Evolutionary conservation across 2,113 vertebrate species (phyloP).

Genomic region (Mobula birostris): DNA sequence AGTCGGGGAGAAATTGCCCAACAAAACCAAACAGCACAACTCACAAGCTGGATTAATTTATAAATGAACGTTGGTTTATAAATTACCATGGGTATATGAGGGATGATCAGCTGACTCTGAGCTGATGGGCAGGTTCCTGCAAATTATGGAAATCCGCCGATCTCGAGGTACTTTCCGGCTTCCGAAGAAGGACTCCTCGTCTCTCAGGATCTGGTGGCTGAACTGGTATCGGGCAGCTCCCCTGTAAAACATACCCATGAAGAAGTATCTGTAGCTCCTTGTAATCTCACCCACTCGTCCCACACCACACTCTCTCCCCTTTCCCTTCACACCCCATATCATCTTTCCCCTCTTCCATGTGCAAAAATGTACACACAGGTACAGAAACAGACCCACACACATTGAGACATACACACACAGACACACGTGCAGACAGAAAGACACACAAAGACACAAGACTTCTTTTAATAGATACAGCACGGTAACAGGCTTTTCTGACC

Average conservation of each 20-base stretch:
- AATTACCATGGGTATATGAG: neutral
- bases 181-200: slow-evolving; percentile 70
- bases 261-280: neutral
- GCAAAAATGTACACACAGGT: no score
- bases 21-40: neutral
- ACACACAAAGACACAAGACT: no score
- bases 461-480: no score
- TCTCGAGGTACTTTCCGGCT: slow-evolving; percentile 60
- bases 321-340: neutral
- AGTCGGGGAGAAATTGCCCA: neutral
- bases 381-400: no score
- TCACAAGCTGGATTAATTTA: neutral
- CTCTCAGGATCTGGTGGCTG: slow-evolving; percentile 76
- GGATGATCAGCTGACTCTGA: neutral
- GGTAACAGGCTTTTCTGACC: no score
- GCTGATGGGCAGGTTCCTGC: slow-evolving; percentile 62
- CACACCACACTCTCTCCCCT: neutral
- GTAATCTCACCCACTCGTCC: neutral
- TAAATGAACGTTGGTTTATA: neutral
- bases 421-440: no score
- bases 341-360: no score
- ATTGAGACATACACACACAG: no score
- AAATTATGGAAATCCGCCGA: slow-evolving; percentile 76
- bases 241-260: slow-evolving; percentile 48
- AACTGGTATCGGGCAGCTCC: slow-evolving; percentile 67